phyloP scores from a whole-genome alignment of 2,113 vertebrate genomes.

The Misgurnus mizolepis region DNA sequence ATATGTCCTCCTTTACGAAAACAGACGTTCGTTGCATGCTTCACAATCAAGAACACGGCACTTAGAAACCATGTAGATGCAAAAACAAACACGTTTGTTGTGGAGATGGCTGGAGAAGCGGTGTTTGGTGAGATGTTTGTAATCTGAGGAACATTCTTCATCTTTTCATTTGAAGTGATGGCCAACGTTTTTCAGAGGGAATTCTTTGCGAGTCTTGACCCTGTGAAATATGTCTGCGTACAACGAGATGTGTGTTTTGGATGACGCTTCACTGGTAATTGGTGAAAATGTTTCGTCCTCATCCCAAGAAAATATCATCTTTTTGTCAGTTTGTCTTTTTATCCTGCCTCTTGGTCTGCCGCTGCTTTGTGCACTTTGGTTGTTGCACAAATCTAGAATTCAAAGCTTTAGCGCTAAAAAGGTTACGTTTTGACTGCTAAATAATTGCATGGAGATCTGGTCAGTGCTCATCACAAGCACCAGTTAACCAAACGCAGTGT shows the following conservation, averaged over 20 bases:
- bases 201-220: conserved; percentile 15
- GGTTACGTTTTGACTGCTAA: too few relatives aligned
- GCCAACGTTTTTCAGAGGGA: conserved; percentile 8
- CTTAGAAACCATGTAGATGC: conserved; percentile 21
- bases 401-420: conserved; percentile 21
- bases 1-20: too few relatives aligned
- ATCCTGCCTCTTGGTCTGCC: background rate
- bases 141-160: conserved; percentile 16
- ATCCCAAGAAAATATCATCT: conserved; percentile 12
- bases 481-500: too few relatives aligned
- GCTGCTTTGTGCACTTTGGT: conserved; percentile 14
- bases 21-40: background rate
- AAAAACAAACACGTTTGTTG: conserved; percentile 48
- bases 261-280: conserved; percentile 25
- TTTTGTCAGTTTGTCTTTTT: conserved; percentile 21
- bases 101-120: background rate
- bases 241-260: conserved; percentile 25
- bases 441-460: too few relatives aligned
- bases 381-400: background rate
- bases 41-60: background rate
- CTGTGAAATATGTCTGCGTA: conserved; percentile 11
- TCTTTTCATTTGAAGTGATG: conserved; percentile 19
- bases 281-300: background rate
- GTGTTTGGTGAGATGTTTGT: conserved; percentile 31
- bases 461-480: too few relatives aligned